phyloP scores from a whole-genome alignment of 2,888 invertebrate genomes.

The Hemicrepidius hirtus region DNA sequence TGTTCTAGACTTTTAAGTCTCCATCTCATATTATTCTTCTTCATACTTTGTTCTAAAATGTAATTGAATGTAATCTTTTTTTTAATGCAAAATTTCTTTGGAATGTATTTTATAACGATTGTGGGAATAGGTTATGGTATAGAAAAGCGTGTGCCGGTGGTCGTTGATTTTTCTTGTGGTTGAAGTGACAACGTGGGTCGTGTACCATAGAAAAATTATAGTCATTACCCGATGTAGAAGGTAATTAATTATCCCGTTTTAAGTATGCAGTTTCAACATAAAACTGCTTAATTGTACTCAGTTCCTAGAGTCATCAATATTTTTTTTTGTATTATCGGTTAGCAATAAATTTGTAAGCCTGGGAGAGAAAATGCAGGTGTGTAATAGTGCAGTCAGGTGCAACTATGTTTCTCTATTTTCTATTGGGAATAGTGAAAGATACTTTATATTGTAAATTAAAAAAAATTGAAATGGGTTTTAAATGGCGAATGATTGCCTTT shows the following conservation, averaged over 20 bases:
- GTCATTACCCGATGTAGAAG: not conserved
- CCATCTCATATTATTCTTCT: not conserved
- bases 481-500: too few species aligned
- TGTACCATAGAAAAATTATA: slow-evolving; percentile 12
- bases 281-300: slow-evolving; percentile 16
- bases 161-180: slow-evolving; percentile 11
- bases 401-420: slow-evolving; percentile 5
- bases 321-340: slow-evolving; percentile 21
- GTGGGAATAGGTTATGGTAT: not conserved
- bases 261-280: slow-evolving; percentile 20
- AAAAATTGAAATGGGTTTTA: too few species aligned
- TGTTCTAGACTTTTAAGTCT: not conserved
- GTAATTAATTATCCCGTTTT: slow-evolving; percentile 20
- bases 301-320: slow-evolving; percentile 11
- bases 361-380: slow-evolving; percentile 21
- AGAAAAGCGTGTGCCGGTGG: slow-evolving; percentile 15
- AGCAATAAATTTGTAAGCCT: slow-evolving; percentile 13
- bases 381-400: slow-evolving; percentile 3
- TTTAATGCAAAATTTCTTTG: too few species aligned
- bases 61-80: too few species aligned
- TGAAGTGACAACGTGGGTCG: slow-evolving; percentile 9
- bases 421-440: not conserved
- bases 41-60: too few species aligned
- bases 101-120: too few species aligned
- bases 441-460: not conserved